Evolutionary conservation across 2,888 invertebrate genomes (phyloP), one percentile per base, ranked within the genome.

Genomic region (Drosophila paracracens): DNA sequence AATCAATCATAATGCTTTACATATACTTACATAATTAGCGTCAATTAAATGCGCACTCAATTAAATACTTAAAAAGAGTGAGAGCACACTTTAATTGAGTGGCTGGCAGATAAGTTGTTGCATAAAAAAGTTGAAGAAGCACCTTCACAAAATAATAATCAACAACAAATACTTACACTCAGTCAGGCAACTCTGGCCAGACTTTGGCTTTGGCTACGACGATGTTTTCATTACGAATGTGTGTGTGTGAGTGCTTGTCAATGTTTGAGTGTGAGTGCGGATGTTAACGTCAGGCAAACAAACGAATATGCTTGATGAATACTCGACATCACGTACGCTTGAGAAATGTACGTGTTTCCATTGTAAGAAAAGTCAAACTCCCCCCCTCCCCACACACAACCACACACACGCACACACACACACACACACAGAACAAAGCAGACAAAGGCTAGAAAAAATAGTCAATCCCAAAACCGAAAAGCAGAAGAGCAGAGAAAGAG

Each of bases 311-410:
- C 80, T 82, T 91, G 91, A 91, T 90, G 91, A 91, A 91, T 90
- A 88, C 89, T 81, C 89, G 88, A 88, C 91, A 88, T 91, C 91
- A 92, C 92, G 91, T 91, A 91, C 87, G 74, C 71, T 80, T 81
- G 83, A 83, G 88, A 89, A 89, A 86, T 81, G 86, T 85, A 92
- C 91, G 91, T 91, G 92, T 90, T 91, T 80, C 83, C 83, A 88
- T 89, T 91, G 88, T 84, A 79, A 80, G 67, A 78, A 87, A 79
- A 83, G 83, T 70, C 66, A 66, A 75, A 57, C 13, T 13, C 46
- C 7, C 10, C 5, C 21, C 43, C 1, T 5, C 2, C 0, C n/a
- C 0, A 46, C 21, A 48, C 25, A 25, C 31, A 31, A 10, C 31
- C 31, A 31, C 10, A 31, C 10, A 10, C 31, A 27, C 27, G 0